Evolutionary conservation across 1,140 invertebrate genomes (phyloP).

Genomic region (Ptiloglossa arizonensis): DNA sequence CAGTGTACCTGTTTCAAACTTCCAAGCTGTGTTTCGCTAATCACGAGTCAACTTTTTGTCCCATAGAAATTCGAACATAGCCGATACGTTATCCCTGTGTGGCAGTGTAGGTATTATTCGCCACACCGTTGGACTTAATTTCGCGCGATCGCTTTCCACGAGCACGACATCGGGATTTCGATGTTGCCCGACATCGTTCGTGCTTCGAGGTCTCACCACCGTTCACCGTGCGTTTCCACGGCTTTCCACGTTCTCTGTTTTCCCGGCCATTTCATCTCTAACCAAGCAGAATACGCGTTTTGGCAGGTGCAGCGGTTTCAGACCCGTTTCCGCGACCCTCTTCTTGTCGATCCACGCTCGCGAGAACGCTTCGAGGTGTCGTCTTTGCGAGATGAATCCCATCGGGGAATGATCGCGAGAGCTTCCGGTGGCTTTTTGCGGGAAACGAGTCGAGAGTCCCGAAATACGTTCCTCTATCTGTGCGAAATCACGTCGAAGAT

Average conservation of each 20-base stretch:
- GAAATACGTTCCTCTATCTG: not conserved
- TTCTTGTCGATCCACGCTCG: not conserved
- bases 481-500: too few relatives aligned
- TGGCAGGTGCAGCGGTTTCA: not conserved
- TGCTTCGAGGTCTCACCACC: not conserved
- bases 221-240: not conserved
- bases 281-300: constrained; percentile 13
- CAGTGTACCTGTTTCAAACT: not conserved
- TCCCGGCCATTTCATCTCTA: constrained; percentile 17
- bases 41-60: not conserved
- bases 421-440: not conserved
- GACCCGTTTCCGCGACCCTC: not conserved
- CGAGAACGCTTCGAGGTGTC: not conserved
- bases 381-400: not conserved
- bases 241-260: constrained; percentile 9
- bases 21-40: not conserved
- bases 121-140: not conserved
- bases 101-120: not conserved
- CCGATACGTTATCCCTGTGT: not conserved
- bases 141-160: not conserved
- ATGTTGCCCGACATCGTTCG: not conserved
- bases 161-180: not conserved
- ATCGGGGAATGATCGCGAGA: not conserved
- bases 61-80: not conserved
- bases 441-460: too few relatives aligned